These are phyloP conservation scores for Teleiodes luculella DNA, from an alignment of 2,888 invertebrate species.

Conservation along the genomic window DNA sequence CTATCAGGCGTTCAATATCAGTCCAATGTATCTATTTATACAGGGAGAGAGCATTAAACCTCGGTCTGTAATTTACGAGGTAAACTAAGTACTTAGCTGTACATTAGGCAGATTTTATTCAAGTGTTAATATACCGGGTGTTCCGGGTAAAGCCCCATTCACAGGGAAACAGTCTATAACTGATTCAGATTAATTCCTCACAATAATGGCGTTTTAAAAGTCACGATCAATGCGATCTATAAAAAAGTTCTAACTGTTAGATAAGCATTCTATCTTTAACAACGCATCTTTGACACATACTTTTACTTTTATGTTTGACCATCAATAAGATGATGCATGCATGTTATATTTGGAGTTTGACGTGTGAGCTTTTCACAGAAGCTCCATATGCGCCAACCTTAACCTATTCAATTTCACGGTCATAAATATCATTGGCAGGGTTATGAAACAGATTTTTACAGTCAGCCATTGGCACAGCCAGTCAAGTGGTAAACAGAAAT, in stretches of 20 bases:
- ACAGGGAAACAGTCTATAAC: background rate
- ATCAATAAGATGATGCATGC: background rate
- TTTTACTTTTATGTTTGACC: background rate
- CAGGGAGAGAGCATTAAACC: constrained; percentile 5
- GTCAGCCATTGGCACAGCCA: constrained; percentile 58
- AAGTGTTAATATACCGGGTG: constrained; percentile 24
- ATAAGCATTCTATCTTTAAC: too few species aligned
- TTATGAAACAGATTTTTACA: constrained; percentile 67
- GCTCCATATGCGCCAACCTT: constrained; percentile 34
- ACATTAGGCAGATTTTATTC: constrained; percentile 29
- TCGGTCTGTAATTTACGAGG: constrained; percentile 15
- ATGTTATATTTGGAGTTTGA: background rate
- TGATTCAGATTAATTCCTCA: too few species aligned
- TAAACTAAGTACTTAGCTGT: constrained; percentile 17
- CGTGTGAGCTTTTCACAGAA: background rate
- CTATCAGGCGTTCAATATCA: too few species aligned
- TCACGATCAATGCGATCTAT: too few species aligned
- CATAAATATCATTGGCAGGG: constrained; percentile 60
- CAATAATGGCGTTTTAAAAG: too few species aligned
- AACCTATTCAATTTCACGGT: constrained; percentile 54
- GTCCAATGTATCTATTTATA: too few species aligned
- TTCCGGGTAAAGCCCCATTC: constrained; percentile 15
- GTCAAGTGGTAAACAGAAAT: constrained; percentile 71
- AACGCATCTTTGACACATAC: too few species aligned
- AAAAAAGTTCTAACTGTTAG: too few species aligned